Conservation (phyloP, 2,113 vertebrate genomes). For the Axis porcinus region DNA sequence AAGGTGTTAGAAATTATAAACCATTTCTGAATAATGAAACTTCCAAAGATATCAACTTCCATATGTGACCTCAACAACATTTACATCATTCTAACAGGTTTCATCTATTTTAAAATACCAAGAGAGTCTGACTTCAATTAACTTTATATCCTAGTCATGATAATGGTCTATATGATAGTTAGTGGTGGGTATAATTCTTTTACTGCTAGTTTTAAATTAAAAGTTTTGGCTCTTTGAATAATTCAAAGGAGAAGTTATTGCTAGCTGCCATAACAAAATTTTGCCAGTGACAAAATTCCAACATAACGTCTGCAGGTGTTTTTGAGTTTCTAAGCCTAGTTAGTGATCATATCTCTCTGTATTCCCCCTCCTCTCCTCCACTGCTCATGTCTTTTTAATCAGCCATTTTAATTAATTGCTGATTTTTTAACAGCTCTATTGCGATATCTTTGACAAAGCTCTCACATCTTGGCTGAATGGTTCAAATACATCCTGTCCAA, state of each 20-base stretch:
- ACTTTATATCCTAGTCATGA: neutral
- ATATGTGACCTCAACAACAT: neutral
- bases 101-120: constrained; percentile 11
- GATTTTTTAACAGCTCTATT: neutral
- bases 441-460: neutral
- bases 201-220: neutral
- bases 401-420: neutral
- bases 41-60: neutral
- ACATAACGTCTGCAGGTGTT: neutral
- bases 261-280: neutral
- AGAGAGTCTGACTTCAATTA: neutral
- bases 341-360: neutral
- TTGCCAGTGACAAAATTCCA: neutral
- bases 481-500: neutral
- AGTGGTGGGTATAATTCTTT: neutral
- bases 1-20: constrained; percentile 29
- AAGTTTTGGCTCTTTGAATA: neutral
- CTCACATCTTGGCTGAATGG: neutral
- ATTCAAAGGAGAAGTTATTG: neutral
- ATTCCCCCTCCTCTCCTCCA: neutral
- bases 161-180: neutral
- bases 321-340: neutral
- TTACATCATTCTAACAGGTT: neutral
- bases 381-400: neutral
- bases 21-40: constrained; percentile 2